Conservation (phyloP, 2,113 vertebrate species). For the Brachypteracias leptosomus region DNA sequence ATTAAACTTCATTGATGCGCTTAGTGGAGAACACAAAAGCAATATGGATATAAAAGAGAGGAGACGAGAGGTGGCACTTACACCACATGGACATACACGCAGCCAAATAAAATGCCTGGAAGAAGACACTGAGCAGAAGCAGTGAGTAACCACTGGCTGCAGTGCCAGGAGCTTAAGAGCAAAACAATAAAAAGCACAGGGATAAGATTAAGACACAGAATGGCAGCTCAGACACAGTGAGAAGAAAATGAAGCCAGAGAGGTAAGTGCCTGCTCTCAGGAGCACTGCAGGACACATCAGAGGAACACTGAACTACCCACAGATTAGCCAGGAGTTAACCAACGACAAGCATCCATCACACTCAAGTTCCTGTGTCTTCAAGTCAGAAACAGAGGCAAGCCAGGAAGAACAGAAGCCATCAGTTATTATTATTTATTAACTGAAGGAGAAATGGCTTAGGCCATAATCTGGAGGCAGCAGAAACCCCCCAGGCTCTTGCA, state of each 20-base stretch:
- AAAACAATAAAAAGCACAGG: neutral
- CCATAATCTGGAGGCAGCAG: neutral
- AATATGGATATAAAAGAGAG: neutral
- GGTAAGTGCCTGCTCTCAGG: too few species aligned
- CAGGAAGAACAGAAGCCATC: neutral
- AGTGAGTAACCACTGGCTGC: neutral
- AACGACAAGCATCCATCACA: neutral
- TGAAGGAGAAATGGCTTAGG: neutral
- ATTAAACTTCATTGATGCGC: neutral
- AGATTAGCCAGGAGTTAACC: accelerated
- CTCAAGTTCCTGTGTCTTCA: neutral
- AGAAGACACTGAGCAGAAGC: neutral
- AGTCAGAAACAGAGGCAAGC: neutral
- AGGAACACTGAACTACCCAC: neutral
- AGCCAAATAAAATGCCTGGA: neutral
- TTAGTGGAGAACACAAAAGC: neutral
- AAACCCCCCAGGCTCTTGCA: neutral
- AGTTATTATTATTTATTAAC: neutral
- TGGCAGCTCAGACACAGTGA: neutral
- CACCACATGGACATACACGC: accelerated
- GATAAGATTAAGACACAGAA: neutral
- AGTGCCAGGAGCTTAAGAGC: neutral
- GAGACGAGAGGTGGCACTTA: neutral
- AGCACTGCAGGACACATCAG: too few species aligned
- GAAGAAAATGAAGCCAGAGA: neutral